Percentiles rank a stretch among this genome's conserved stretches.
phyloP scores from a whole-genome alignment of 2,113 vertebrate species.

The Rhodinocichla rosea region DNA sequence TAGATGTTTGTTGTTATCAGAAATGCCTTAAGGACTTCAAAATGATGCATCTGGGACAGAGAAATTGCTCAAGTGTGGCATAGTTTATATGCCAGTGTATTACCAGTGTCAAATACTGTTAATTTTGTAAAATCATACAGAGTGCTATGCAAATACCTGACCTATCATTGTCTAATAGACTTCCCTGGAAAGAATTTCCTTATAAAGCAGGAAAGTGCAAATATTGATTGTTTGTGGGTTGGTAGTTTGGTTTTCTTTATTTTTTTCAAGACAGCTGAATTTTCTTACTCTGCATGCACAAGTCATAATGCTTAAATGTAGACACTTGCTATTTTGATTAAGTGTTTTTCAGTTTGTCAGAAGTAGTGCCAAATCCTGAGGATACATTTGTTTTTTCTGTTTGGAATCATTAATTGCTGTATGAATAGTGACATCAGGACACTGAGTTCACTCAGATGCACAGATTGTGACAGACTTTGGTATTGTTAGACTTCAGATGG shows the following conservation, averaged over 20 bases:
- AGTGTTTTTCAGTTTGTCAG: background rate
- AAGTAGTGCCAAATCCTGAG: background rate
- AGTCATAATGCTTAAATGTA: background rate
- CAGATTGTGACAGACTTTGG: background rate
- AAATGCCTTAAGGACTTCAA: background rate
- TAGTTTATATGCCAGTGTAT: background rate
- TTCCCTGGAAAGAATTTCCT: background rate
- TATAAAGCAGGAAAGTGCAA: background rate
- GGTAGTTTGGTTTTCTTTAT: background rate
- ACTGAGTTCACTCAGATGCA: background rate
- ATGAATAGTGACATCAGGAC: background rate
- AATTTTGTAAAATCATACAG: background rate
- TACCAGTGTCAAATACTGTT: background rate
- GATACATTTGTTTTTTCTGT: background rate
- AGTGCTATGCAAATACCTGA: background rate
- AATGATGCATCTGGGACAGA: background rate
- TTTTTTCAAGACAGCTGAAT: background rate
- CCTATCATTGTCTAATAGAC: background rate
- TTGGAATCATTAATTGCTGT: background rate
- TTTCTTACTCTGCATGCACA: background rate
- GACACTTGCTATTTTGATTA: background rate
- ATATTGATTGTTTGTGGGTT: background rate
- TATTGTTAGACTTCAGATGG: background rate
- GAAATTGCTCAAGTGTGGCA: background rate
- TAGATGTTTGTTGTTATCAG: background rate